Conservation (phyloP, 2,113 vertebrate genomes). For the Sminthopsis crassicaudata region DNA sequence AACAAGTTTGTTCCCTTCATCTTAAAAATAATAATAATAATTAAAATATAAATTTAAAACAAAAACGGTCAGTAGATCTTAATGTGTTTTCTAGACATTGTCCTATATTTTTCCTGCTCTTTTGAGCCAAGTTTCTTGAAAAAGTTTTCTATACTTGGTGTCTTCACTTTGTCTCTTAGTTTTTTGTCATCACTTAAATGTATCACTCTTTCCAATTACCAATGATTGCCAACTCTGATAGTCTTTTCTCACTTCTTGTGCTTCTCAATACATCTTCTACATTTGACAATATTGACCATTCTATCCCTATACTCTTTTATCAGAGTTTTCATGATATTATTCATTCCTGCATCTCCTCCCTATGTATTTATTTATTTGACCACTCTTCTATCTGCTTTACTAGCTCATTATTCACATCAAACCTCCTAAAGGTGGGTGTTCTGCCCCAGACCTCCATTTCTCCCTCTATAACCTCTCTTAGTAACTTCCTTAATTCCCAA, state of each 20-base stretch:
- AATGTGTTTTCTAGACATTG: not conserved
- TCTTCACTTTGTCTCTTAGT: not conserved
- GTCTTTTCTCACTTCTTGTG: not conserved
- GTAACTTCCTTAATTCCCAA: not conserved
- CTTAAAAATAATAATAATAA: no score
- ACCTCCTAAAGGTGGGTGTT: not conserved
- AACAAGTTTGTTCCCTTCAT: no score
- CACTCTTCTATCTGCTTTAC: not conserved
- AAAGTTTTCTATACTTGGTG: not conserved
- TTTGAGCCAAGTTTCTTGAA: not conserved
- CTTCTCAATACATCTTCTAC: not conserved
- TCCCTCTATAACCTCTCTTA: not conserved
- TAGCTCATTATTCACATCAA: not conserved
- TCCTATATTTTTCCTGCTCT: not conserved
- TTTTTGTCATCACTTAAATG: not conserved
- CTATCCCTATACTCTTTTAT: not conserved
- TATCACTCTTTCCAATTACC: not conserved
- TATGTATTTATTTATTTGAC: not conserved
- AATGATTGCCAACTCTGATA: not conserved
- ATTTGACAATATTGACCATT: not conserved
- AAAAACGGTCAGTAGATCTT: not conserved
- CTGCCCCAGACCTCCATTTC: not conserved
- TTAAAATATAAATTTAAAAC: no score
- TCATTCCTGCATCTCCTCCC: not conserved
- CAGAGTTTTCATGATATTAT: not conserved